Percentiles rank a stretch among this genome's conserved stretches.
Conservation (phyloP, 92 coral and sea anemone genomes). For the Parazoanthus swiftii region DNA sequence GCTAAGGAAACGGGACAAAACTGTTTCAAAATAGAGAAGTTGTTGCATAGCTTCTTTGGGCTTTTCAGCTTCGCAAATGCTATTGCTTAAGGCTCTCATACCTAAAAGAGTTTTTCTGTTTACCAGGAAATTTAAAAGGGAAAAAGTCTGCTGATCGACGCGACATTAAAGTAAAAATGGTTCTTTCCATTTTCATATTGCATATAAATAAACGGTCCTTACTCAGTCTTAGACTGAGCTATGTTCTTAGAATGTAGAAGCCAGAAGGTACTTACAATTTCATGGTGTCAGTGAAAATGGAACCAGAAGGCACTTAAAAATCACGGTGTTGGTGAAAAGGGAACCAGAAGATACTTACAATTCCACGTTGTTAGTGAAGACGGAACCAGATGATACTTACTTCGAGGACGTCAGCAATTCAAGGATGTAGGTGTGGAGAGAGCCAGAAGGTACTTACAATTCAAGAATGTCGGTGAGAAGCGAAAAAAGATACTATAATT, state of each 20-base stretch:
- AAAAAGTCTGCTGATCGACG: neutral
- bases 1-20: constrained; percentile 38
- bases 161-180: neutral
- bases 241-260: too few species aligned
- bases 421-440: constrained; percentile 54
- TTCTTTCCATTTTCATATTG: neutral
- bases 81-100: too few species aligned
- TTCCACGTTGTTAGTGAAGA: constrained; percentile 57
- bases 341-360: constrained; percentile 60
- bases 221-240: too few species aligned
- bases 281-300: constrained; percentile 39
- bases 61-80: too few species aligned
- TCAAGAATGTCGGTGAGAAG: too few species aligned
- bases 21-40: neutral
- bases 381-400: constrained; percentile 48
- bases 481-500: too few species aligned
- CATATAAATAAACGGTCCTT: neutral
- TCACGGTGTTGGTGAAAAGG: too few species aligned
- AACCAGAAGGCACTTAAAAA: constrained; percentile 46
- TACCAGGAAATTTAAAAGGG: neutral
- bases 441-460: constrained; percentile 18
- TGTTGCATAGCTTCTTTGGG: too few species aligned
- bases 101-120: too few species aligned
- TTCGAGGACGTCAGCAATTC: constrained; percentile 50
- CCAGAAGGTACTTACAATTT: constrained; percentile 74